Base-by-base conservation (phyloP, 2,888 invertebrate species). In the Drosophila nigritarsus region DNA sequence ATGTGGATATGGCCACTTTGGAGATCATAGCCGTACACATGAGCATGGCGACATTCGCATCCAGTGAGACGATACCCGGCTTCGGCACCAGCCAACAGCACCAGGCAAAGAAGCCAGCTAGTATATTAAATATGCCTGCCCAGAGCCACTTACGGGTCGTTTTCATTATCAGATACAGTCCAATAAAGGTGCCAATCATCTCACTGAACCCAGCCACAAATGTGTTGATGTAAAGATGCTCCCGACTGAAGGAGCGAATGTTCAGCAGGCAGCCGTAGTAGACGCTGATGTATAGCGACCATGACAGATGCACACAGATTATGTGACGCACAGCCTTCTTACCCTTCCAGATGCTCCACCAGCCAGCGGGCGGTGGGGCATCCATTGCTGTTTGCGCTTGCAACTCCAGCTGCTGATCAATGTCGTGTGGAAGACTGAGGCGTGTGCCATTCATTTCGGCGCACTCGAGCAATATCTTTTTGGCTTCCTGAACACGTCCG, bases 221-320 rank as follows among this genome's bases (percentile, higher is more conserved):
- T 34, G 94, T 94, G 68, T 93, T 94, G 9, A 93, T 82, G 67
- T 92, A 92, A 30, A 94, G 85, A 78, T 93, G 92, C 38, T 93
- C 92, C 9, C 93, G 92, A 71, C 94, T 93, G 68, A 94, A 93
- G 29, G 93, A 92, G 49, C 94, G 92, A 32, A 94, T 93, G 73
- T 94, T 94, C 3, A 94, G 86, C 34, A 94, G 82, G 91, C 93
- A 93, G 63, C 94, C 94, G 69, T 94, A 94, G 83, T 94, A 94
- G 64, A 92, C 91, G n/a, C 92, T 91, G 53, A 93, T 93, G 71
- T 93, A 93, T 38, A 93, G 89, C 55, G 93, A 92, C 93, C 93
- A 93, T 50, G 91, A 88, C 34, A 93, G 73, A 75, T 93, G 93
- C 6, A 93, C 93, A 74, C 92, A 92, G 20, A 92, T 75, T 80